Evolutionary conservation across 2,888 invertebrate genomes (phyloP), one percentile per base, ranked within the genome.

Genomic region (Folsomia candida): DNA sequence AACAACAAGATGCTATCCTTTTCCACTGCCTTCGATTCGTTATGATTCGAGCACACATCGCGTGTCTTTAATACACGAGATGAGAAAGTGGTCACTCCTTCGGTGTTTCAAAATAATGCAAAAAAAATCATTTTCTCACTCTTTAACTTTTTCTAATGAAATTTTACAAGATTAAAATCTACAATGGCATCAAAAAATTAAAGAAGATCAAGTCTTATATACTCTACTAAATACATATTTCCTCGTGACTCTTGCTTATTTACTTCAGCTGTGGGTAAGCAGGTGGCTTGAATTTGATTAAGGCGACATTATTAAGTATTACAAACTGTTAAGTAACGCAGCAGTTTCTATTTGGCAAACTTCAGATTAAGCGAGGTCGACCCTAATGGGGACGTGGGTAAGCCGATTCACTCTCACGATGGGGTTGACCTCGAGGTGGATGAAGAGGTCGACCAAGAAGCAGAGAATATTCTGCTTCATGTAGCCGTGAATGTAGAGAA

Each of bases 401-500:
- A 79, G 72, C 51, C 77, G 73, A 70, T 76, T 77, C 71, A 79
- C 79, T 54, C 76, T 69, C 2, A 71, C 62, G 29, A 73, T 72
- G 37, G 79, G 79, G 71, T 72, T 76, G 58, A 79, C 72, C 66
- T 79, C 79, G 24, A 76, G 62, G 66, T 79, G 74, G 51, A 74
- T 67, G 67, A 79, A 79, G 47, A 79, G 73, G 70, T 79, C 79
- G 25, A 79, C 75, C 9, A 79, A 71, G 65, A 79, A 77, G 62
- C 73, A 73, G 24, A 79, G 62, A 62, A 79, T 76, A 63, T 79
- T 79, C 57, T 77, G 76, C 59, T 79, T 79, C 79, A 79, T 79
- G 64, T 77, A 77, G 6, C 79, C 79, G 64, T 79, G 79, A 67
- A 79, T 77, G 66, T 79, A 79, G 37, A 77, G 74, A 63, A 79